Base-by-base conservation (phyloP, 2,797 vertebrate genomes). In the Sylvia borin region DNA sequence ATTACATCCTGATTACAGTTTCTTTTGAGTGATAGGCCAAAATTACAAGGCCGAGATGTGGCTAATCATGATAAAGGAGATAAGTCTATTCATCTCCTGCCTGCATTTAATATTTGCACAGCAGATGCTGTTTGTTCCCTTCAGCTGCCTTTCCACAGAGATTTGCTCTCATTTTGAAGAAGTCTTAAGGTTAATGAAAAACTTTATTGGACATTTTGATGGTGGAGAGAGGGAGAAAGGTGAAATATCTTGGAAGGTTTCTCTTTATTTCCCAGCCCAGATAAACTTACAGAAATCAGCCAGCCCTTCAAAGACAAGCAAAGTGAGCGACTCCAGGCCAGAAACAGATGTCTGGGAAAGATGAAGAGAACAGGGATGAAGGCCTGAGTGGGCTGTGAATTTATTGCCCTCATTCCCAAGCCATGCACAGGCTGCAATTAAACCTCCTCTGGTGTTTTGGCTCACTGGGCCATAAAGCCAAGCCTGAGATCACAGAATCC, bases 1-100 rank as follows among this genome's bases (percentile, higher is more conserved):
- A 54, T 95, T 94, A 85, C 90, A 91, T 95, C 95, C 96, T 94
- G 96, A 95, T 95, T 96, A 80, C 66, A 58, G 75, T 83, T 92
- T 89, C 88, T 93, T 88, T 45, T 65, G 95, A 95, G 88, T 32
- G 94, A 95, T 85, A 83, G 81, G 72, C 90, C 85, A 85, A 94
- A 96, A 96, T 94, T 95, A 88, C 75, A 62, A 89, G 86, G 86
- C 85, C 90, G 78, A 94, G 92, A 94, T 87, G 86, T 58, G 83
- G 92, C 86, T 94, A 94, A 92, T 96, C 93, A 43, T n/a, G 84
- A 92, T 80, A 88, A 91, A 95, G 92, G 62, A 95, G 96, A 80
- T 72, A 94, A 95, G 68, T 89, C 94, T 87, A 72, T 95, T 97
- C 93, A 96, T 93, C 83, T 75, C n/a, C 79, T 74, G 82, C 77